Base-by-base conservation (phyloP, 92 coral and sea anemone genomes). In the Palythoa grandis region DNA sequence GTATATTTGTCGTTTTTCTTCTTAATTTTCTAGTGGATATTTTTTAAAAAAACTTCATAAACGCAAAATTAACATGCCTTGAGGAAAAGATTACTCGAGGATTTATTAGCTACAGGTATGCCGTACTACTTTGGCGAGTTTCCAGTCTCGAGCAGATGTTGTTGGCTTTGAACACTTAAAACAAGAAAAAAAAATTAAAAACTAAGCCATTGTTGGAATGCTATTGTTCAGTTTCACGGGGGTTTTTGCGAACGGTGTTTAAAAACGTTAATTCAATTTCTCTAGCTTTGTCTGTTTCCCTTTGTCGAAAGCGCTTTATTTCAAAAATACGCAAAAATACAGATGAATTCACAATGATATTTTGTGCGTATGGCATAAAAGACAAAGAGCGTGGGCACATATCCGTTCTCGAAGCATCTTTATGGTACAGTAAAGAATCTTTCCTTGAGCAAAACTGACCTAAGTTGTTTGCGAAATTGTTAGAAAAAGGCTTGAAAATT, bases 131-230 rank as follows among this genome's bases (percentile, higher is more conserved):
- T 69, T 80, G 85, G 85, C 85, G 66, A 66, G 40, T 22, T 65
- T 65, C 74, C 85, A 66, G 74, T 48, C 24, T 3, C 60, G 37
- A 48, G 39, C 74, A 80, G 85, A 80, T 80, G 85, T 66, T 66
- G 23, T 2, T 19, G 11, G 73, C 37, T 69, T 67, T 29, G 72
- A 20, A 25, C 61, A 60, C 19, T 24, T n/a, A 19, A 57, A 25
- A 53, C 47, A 76, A 76, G n/a, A 76, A 12, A 65, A 79, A 35
- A 61, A 14, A 13, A 20, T 3, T 16, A 7, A 23, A 79, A 8
- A 19, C 35, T 65, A 15, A 80, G 38, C 74, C 22, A 80, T 66
- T 48, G 17, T 6, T 80, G 85, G 74, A 38, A 79, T 80, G 60
- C 22, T 66, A 48, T 66, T 80, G 63, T 66, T 53, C 7, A 52